Evolutionary conservation across 2,113 vertebrate genomes (phyloP), one percentile per base, ranked within the genome.

Genomic region (Chamaea fasciata): DNA sequence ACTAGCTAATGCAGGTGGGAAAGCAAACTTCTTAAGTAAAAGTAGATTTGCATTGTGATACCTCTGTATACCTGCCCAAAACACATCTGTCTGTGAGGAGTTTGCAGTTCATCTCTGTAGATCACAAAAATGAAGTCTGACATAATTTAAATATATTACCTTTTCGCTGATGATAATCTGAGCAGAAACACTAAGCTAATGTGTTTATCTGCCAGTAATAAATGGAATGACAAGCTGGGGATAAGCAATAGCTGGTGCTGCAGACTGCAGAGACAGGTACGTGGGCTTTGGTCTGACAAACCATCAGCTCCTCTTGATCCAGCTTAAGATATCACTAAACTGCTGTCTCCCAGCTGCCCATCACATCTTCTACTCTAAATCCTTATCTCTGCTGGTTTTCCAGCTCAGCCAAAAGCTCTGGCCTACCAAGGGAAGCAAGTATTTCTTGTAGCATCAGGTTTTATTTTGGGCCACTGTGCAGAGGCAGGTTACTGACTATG

Each of bases 91-190:
- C 77, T 83, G 53, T 1, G 5, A 92, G 42, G 64, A 81, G 39
- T 22, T 39, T 89, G 79, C 33, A 63, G 42, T 64, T 89, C 83
- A 63, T 81, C 79, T 67, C 70, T 69, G 10, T 28, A 37, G 75
- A 47, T 77, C 74, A 80, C 31, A 49, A 55, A 83, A 80, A 93
- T 67, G 30, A 92, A 92, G 73, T 76, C 5, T 70, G 90, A 47
- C 70, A 63, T 87, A 85, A 93, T 91, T 89, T 53, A 57, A 68
- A 80, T 39, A 12, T 41, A 87, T 89, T 82, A 69, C 31, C 26
- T 84, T 88, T 92, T 59, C 16, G 27, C 17, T 71, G 71, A 83
- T 50, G 47, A 53, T 80, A 74, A 91, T 80, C 78, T 77, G 50
- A 90, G 56, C 0, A 2, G 77, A 90, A 96, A 68, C 30, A 10